Percentiles rank a stretch among this genome's conserved stretches.
Evolutionary conservation across 2,797 vertebrate genomes (phyloP).

Genomic region (Sebastes diploproa): DNA sequence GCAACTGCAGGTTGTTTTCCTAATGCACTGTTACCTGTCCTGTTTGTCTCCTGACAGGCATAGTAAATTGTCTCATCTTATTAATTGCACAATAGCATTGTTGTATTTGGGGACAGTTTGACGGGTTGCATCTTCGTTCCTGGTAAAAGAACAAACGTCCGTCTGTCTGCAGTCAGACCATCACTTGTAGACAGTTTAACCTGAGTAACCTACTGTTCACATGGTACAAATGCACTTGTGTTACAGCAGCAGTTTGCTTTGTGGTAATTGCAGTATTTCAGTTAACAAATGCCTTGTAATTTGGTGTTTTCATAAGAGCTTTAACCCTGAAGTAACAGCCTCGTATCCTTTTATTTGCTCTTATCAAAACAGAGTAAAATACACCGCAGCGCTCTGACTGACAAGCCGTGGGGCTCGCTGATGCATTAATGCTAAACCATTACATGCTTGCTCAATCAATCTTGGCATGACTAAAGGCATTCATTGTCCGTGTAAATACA

Average conservation of each 20-base stretch:
- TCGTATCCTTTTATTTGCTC: constrained; percentile 44
- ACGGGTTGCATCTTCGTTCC: constrained; percentile 27
- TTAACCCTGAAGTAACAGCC: constrained; percentile 3
- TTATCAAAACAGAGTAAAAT: constrained; percentile 53
- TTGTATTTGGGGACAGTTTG: constrained; percentile 35
- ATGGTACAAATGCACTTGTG: constrained; percentile 16
- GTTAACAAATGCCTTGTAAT: constrained; percentile 46
- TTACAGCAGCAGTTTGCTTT: constrained; percentile 20
- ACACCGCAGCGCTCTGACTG: constrained; percentile 12
- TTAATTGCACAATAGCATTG: constrained; percentile 59
- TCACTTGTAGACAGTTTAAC: constrained; percentile 11
- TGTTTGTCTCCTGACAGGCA: constrained; percentile 70
- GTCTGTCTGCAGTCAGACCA: constrained; percentile 31
- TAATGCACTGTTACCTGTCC: constrained; percentile 76
- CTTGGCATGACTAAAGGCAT: constrained; percentile 49
- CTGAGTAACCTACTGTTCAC: constrained; percentile 2
- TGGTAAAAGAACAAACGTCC: constrained; percentile 43
- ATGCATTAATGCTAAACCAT: constrained; percentile 70
- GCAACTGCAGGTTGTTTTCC: constrained; percentile 80
- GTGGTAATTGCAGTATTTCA: constrained; percentile 50
- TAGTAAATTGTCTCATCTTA: constrained; percentile 63
- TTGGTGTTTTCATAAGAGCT: constrained; percentile 48
- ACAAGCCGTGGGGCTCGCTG: constrained; percentile 4
- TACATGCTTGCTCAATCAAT: constrained; percentile 62
- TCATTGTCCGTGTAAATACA: constrained; percentile 53